phyloP scores from a whole-genome alignment of 2,888 invertebrate genomes.

The Drosophila flavopinicola region DNA sequence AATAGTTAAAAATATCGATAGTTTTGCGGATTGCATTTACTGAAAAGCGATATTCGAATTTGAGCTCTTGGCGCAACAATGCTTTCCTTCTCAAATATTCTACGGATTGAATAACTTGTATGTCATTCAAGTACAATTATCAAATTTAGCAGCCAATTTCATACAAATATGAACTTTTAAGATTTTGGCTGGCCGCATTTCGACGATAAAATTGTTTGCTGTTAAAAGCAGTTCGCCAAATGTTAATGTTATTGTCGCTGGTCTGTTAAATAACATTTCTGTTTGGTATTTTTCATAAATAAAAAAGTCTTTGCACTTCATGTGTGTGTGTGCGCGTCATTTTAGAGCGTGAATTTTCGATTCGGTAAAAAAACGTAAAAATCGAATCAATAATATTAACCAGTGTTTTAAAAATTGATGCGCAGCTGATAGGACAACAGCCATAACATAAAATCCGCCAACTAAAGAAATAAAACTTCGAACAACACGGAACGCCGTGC shows the following conservation, averaged over 20 bases:
- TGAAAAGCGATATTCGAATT: not conserved
- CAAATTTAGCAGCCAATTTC: not conserved
- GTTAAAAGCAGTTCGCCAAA: conserved; percentile 19
- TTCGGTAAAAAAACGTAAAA: conserved; percentile 54
- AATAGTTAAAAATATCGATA: conserved; percentile 19
- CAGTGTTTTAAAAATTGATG: conserved; percentile 28
- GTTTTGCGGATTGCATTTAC: not conserved
- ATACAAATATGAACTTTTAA: not conserved
- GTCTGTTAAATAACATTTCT: conserved; percentile 38
- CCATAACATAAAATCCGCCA: conserved; percentile 25
- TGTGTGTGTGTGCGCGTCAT: conserved; percentile 59
- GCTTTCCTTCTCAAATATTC: not conserved
- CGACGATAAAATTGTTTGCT: conserved; percentile 4
- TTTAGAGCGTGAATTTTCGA: conserved; percentile 69
- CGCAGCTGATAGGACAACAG: conserved; percentile 11
- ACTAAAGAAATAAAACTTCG: conserved; percentile 29
- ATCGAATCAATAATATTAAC: conserved; percentile 57
- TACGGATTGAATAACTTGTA: not conserved
- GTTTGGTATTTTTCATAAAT: conserved; percentile 54
- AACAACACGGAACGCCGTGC: conserved; percentile 28
- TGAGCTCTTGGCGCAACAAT: not conserved
- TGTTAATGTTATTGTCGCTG: conserved; percentile 23
- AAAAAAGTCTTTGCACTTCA: conserved; percentile 41
- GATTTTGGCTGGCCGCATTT: not conserved
- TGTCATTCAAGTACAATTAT: not conserved